A percentile compares a stretch with the other conserved stretches of the same genome.
These are phyloP conservation scores for Sturnira hondurensis DNA, from an alignment of 2,113 vertebrate genomes.

Conservation along the genomic window DNA sequence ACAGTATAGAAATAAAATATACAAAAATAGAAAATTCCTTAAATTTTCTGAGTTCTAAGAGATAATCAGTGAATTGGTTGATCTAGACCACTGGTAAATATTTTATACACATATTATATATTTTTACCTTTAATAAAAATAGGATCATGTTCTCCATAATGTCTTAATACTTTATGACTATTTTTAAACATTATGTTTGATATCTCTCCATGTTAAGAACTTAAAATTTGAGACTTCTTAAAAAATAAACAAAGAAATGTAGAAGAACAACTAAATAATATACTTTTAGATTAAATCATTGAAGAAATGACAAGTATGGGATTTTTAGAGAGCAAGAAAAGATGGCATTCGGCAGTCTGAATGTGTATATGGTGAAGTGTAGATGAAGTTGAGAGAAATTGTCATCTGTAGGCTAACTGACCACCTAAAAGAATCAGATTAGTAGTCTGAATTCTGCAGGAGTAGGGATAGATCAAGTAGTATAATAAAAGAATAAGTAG, in stretches of 20 bases:
- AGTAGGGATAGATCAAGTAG: slow-evolving; percentile 1
- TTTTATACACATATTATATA: neutral
- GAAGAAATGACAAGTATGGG: neutral
- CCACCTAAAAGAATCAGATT: slow-evolving; percentile 8
- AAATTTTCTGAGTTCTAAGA: neutral
- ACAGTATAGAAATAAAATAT: neutral
- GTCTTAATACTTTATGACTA: neutral
- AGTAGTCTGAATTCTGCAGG: neutral
- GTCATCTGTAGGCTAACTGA: slow-evolving; percentile 28
- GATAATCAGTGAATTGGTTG: neutral
- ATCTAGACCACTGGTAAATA: neutral
- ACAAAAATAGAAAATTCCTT: neutral
- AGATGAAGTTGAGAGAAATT: neutral
- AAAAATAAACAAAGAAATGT: neutral
- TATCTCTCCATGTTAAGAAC: neutral
- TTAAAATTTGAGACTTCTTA: slow-evolving; percentile 12
- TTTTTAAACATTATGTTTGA: neutral
- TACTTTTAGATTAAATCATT: neutral
- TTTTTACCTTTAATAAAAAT: neutral
- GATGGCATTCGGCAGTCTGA: neutral
- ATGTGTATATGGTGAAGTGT: neutral
- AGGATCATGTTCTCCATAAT: neutral
- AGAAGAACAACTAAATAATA: neutral
- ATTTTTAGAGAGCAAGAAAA: neutral
- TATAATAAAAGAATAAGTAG: neutral